phyloP scores from a whole-genome alignment of 2,113 vertebrate genomes.

The Elanus axillaris region DNA sequence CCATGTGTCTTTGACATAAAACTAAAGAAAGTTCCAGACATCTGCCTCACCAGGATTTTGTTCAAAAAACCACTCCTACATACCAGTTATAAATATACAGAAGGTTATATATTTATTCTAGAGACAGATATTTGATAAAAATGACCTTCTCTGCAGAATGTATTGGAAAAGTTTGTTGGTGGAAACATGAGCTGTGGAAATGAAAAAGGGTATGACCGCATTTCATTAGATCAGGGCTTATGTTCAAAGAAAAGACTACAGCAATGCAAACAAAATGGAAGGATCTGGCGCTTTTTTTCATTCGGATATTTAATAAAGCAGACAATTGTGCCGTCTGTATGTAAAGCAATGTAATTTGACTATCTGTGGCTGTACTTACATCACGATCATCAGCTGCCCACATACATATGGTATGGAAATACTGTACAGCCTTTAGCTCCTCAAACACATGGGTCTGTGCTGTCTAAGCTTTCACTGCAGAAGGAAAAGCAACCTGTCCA shows the following conservation, averaged over 20 bases:
- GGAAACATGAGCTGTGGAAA: background rate
- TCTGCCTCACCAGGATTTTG: conserved; percentile 52
- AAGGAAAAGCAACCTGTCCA: background rate
- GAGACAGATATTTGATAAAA: conserved; percentile 38
- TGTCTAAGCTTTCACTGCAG: background rate
- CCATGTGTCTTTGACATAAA: conserved; percentile 46
- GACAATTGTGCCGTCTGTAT: background rate
- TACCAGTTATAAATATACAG: conserved; percentile 43
- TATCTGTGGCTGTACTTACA: background rate
- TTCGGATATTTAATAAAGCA: background rate
- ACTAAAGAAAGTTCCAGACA: conserved; percentile 61
- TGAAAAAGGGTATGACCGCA: background rate
- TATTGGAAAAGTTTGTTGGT: background rate
- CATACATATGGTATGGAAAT: background rate
- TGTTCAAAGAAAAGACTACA: background rate
- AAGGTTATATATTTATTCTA: conserved; percentile 47
- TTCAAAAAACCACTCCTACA: conserved; percentile 53
- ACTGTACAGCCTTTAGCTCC: background rate
- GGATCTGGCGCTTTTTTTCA: background rate
- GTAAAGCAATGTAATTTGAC: background rate
- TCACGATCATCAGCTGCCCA: background rate
- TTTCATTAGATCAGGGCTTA: background rate
- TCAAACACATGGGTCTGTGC: background rate
- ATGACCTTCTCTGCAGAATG: conserved; percentile 34
- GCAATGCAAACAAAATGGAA: background rate